These are phyloP conservation scores for Excalfactoria chinensis DNA, from an alignment of 2,113 vertebrate genomes.

Conservation along the genomic window DNA sequence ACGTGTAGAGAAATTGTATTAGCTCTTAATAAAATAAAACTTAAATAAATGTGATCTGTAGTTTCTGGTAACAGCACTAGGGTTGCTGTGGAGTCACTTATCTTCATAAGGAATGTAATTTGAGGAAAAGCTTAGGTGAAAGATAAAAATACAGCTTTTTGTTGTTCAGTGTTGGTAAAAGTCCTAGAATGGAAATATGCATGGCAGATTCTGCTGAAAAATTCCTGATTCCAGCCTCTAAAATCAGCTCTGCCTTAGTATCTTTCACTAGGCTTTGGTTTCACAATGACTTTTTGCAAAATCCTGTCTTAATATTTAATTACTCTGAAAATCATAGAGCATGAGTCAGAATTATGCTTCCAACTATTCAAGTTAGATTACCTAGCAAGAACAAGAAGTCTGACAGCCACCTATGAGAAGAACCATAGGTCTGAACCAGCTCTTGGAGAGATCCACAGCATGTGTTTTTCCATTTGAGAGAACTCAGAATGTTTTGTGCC, in stretches of 20 bases:
- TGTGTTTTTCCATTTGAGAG: neutral
- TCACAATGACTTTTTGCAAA: neutral
- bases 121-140: neutral
- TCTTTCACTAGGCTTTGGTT: neutral
- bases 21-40: neutral
- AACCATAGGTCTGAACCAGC: neutral
- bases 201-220: neutral
- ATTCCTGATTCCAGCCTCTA: neutral
- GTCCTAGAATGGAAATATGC: neutral
- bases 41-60: neutral
- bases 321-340: neutral
- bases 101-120: neutral
- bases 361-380: neutral
- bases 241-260: neutral
- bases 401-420: neutral
- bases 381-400: neutral
- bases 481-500: neutral
- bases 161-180: neutral
- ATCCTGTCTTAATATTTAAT: neutral
- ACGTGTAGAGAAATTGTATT: neutral
- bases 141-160: neutral
- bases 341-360: neutral
- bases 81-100: neutral
- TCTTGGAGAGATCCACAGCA: neutral
- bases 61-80: neutral